phyloP scores from a whole-genome alignment of 2,113 vertebrate genomes.

The Dasyprocta punctata region DNA sequence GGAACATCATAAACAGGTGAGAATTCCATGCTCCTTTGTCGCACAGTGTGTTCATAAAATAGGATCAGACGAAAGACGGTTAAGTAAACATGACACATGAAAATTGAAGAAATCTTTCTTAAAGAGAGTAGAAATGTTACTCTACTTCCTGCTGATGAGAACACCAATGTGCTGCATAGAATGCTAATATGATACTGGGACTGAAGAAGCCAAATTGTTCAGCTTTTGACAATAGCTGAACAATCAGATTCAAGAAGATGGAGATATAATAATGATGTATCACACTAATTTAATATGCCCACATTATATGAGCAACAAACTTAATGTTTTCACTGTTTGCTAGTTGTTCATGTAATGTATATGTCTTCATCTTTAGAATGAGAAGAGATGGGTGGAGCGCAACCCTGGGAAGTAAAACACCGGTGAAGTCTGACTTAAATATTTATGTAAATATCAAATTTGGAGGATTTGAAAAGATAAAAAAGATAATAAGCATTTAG shows the following conservation, averaged over 20 bases:
- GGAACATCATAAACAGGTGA: not conserved
- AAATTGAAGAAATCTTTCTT: not conserved
- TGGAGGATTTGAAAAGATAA: not conserved
- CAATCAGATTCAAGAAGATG: conserved; percentile 23
- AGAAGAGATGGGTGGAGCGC: not conserved
- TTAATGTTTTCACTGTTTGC: not conserved
- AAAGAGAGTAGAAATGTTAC: not conserved
- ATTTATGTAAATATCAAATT: not conserved
- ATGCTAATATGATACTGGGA: not conserved
- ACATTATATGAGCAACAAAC: not conserved
- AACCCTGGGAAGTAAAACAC: not conserved
- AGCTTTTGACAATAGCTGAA: not conserved
- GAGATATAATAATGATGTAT: not conserved
- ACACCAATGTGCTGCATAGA: not conserved
- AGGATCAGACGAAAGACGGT: not conserved
- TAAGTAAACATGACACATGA: not conserved
- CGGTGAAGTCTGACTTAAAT: not conserved
- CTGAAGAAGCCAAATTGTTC: not conserved
- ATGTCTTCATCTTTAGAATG: not conserved
- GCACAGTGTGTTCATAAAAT: not conserved
- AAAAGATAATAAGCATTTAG: not conserved
- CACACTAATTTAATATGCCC: not conserved
- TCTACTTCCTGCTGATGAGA: not conserved
- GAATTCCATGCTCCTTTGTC: not conserved
- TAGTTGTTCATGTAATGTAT: too few relatives aligned